Evolutionary conservation across 2,797 vertebrate species (phyloP).

Genomic region (Malurus splendens): DNA sequence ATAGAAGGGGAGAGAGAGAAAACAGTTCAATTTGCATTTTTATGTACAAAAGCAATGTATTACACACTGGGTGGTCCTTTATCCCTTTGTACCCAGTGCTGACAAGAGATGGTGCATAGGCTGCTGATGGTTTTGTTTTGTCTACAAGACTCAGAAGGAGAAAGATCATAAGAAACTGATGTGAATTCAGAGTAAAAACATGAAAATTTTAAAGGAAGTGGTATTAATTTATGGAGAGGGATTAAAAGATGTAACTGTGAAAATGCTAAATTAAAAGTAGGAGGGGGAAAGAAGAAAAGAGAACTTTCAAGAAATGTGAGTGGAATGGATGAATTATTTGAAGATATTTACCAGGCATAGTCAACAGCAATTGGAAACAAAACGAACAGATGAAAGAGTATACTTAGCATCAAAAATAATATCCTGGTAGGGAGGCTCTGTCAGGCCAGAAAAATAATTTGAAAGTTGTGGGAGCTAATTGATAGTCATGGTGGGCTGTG

Average conservation of each 20-base stretch:
- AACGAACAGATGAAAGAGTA: not conserved
- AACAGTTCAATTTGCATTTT: not conserved
- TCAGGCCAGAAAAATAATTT: not conserved
- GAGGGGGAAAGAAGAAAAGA: not conserved
- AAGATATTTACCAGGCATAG: not conserved
- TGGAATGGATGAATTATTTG: not conserved
- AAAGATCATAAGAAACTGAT: not conserved
- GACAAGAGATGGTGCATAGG: not conserved
- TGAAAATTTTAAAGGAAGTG: not conserved
- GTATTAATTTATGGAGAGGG: not conserved
- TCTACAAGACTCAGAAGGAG: not conserved
- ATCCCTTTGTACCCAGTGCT: not conserved
- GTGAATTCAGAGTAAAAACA: not conserved
- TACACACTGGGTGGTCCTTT: not conserved
- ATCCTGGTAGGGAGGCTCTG: not conserved
- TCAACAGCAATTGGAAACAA: not conserved
- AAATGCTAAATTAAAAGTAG: not conserved
- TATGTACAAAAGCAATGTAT: not conserved
- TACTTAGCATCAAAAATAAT: not conserved
- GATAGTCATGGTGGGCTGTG: not conserved
- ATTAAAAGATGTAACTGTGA: not conserved
- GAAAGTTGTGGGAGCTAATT: not conserved
- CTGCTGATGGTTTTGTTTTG: not conserved
- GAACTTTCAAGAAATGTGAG: not conserved
- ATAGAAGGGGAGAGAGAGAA: too few species aligned